phyloP scores from a whole-genome alignment of 2,888 invertebrate species.

The Hipparchia sbordonii region DNA sequence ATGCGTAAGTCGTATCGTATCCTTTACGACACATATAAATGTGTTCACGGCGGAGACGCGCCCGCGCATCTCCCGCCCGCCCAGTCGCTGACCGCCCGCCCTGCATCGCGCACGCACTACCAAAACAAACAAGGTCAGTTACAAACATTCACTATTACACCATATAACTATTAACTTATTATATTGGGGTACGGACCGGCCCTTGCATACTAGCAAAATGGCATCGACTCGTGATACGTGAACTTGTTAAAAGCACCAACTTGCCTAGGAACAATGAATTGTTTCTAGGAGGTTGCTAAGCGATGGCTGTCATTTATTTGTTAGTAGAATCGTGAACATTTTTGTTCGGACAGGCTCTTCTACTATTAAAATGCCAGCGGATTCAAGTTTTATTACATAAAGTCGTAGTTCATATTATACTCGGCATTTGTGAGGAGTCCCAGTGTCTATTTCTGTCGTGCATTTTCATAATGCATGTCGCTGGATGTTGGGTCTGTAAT shows the following conservation, averaged over 20 bases:
- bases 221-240: too few species aligned
- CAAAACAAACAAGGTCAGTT: slow-evolving; percentile 39
- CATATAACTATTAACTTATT: slow-evolving; percentile 5
- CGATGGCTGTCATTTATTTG: too few species aligned
- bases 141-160: slow-evolving; percentile 20
- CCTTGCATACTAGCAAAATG: too few species aligned
- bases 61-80: slow-evolving; percentile 69
- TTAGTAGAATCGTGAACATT: too few species aligned
- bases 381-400: slow-evolving; percentile 12
- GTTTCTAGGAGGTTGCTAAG: too few species aligned
- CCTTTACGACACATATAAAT: slow-evolving; percentile 44
- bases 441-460: slow-evolving; percentile 51
- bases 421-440: slow-evolving; percentile 4
- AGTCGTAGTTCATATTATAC: neutral
- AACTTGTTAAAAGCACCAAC: too few species aligned
- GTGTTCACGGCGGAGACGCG: slow-evolving; percentile 36
- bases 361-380: neutral
- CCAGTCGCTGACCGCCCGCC: slow-evolving; percentile 79
- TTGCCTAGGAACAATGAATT: too few species aligned
- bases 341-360: too few species aligned
- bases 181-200: too few species aligned
- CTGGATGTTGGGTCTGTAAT: slow-evolving; percentile 55
- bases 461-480: slow-evolving; percentile 52
- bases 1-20: slow-evolving; percentile 35
- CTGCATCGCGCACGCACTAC: slow-evolving; percentile 61